Evolutionary conservation across 2,113 vertebrate genomes (phyloP).

Genomic region (Hyperoodon ampullatus): DNA sequence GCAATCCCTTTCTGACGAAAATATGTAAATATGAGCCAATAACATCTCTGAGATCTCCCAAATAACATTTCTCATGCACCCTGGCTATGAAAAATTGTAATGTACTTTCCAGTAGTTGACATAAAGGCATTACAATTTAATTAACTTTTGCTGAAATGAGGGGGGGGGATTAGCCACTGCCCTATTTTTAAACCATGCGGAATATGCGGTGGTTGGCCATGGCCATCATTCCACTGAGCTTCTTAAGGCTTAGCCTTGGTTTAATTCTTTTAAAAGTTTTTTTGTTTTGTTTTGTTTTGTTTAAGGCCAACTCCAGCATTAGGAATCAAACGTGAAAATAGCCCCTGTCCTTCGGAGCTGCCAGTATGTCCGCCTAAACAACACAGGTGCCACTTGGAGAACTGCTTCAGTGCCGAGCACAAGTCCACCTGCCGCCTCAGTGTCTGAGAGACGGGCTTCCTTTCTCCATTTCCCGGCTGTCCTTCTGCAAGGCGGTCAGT

Average conservation of each 20-base stretch:
- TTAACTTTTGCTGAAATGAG: not conserved
- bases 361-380: not conserved
- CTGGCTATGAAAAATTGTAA: constrained; percentile 1
- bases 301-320: constrained; percentile 82
- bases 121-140: constrained; percentile 48
- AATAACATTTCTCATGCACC: not conserved
- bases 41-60: not conserved
- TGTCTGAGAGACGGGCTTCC: constrained; percentile 91
- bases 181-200: constrained; percentile 7
- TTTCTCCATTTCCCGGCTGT: constrained; percentile 89
- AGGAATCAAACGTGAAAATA: constrained; percentile 32
- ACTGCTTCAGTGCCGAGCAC: fast-evolving
- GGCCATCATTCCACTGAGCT: constrained; percentile 19
- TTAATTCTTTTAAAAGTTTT: not conserved
- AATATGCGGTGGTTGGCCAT: not conserved
- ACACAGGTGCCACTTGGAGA: not conserved
- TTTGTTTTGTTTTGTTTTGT: not conserved
- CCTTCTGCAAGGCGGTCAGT: constrained; percentile 92
- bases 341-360: constrained; percentile 61
- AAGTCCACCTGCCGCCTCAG: constrained; percentile 74
- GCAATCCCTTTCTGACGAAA: constrained; percentile 35
- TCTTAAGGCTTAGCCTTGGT: constrained; percentile 83
- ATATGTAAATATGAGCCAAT: constrained; percentile 27
- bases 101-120: not conserved
- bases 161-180: not conserved